Conservation (phyloP, 1,140 invertebrate genomes). For the Apis cerana region DNA sequence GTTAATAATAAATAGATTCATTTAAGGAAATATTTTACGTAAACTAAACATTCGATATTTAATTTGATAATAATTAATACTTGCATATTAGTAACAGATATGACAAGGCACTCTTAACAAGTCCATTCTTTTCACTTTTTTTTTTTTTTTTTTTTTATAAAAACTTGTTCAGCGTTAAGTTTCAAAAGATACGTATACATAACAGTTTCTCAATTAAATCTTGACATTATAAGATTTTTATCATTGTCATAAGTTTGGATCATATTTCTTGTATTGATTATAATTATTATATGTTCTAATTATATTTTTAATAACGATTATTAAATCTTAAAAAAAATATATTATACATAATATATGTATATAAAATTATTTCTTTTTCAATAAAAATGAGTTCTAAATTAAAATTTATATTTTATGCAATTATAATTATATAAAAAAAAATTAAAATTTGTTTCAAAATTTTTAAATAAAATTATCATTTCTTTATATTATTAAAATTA, state of each 20-base stretch:
- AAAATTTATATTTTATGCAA: not conserved
- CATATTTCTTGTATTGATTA: not conserved
- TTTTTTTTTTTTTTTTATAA: not conserved
- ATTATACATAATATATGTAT: not conserved
- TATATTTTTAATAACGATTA: not conserved
- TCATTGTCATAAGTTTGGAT: conserved; percentile 1
- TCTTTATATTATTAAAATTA: not conserved
- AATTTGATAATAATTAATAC: not conserved
- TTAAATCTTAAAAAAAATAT: not conserved
- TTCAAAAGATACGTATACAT: conserved; percentile 19
- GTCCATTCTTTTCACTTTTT: conserved; percentile 12
- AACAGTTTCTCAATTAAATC: conserved; percentile 20
- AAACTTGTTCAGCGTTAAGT: not conserved
- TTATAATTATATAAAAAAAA: not conserved
- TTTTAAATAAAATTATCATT: not conserved
- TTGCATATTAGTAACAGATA: conserved; percentile 31
- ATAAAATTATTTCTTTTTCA: not conserved
- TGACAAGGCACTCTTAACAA: conserved; percentile 52
- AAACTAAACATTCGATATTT: conserved; percentile 41
- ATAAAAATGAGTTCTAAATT: not conserved
- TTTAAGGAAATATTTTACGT: conserved; percentile 16
- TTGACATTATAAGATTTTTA: not conserved
- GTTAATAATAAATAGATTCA: conserved; percentile 24
- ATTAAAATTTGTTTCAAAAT: not conserved
- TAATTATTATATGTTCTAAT: not conserved